Conservation (phyloP, 2,888 invertebrate genomes). For the Phortica okadai region DNA sequence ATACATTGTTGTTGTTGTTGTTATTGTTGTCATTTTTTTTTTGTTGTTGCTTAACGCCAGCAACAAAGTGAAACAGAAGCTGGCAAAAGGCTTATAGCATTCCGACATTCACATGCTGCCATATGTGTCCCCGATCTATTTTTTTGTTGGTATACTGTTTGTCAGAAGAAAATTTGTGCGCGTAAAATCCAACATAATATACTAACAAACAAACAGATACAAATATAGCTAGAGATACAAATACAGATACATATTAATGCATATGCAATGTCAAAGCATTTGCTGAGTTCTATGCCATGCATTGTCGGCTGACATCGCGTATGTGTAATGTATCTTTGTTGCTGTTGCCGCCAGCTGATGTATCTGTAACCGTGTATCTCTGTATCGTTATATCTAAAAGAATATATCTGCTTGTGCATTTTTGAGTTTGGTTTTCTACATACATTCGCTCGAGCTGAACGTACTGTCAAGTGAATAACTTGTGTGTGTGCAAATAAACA, state of each 20-base stretch:
- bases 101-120: background rate
- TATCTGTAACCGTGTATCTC: background rate
- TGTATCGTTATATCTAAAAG: background rate
- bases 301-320: constrained; percentile 52
- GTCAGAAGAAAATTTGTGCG: constrained; percentile 71
- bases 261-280: constrained; percentile 30
- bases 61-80: background rate
- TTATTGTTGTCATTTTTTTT: background rate
- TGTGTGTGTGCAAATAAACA: constrained; percentile 66
- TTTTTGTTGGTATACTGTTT: constrained; percentile 54
- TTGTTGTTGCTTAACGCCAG: constrained; percentile 21
- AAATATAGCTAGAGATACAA: background rate
- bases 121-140: constrained; percentile 35
- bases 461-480: constrained; percentile 72
- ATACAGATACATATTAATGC: constrained; percentile 23
- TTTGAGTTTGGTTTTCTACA: constrained; percentile 38
- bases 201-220: constrained; percentile 47
- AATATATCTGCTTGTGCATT: constrained; percentile 25
- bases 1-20: background rate
- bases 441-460: constrained; percentile 48
- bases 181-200: constrained; percentile 70
- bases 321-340: constrained; percentile 58
- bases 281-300: background rate
- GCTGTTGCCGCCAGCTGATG: constrained; percentile 10
- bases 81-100: constrained; percentile 1